These are phyloP conservation scores for Vidua macroura DNA, from an alignment of 2,113 vertebrate species.

Conservation along the genomic window DNA sequence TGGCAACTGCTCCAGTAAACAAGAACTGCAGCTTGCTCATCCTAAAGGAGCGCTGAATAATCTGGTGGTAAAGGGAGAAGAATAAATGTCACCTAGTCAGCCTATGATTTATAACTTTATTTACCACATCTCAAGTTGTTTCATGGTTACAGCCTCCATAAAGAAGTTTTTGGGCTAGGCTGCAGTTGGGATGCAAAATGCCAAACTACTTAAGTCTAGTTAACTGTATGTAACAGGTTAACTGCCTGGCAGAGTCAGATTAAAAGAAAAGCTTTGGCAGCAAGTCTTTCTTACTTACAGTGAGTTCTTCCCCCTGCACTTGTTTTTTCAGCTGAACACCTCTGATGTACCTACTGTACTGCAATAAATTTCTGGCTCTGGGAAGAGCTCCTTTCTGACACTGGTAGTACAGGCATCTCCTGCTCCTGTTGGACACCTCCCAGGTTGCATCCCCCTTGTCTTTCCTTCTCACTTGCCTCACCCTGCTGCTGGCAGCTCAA, in stretches of 20 bases:
- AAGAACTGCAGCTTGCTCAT: background rate
- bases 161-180: background rate
- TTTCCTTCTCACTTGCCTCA: background rate
- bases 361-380: background rate
- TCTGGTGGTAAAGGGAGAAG: background rate
- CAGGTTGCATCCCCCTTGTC: background rate
- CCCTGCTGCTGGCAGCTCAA: background rate
- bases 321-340: background rate
- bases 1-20: background rate
- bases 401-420: background rate
- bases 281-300: background rate
- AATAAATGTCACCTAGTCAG: background rate
- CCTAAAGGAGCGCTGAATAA: background rate
- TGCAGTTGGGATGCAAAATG: background rate
- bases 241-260: background rate
- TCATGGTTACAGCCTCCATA: background rate
- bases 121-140: background rate
- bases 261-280: background rate
- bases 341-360: background rate
- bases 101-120: background rate
- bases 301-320: background rate
- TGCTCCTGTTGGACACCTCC: background rate
- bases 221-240: background rate
- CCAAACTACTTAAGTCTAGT: background rate
- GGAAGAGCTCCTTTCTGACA: background rate